A percentile compares a stretch with the other conserved stretches of the same genome.
Conservation (phyloP, 2,113 vertebrate species). For the Calidris pugnax region DNA sequence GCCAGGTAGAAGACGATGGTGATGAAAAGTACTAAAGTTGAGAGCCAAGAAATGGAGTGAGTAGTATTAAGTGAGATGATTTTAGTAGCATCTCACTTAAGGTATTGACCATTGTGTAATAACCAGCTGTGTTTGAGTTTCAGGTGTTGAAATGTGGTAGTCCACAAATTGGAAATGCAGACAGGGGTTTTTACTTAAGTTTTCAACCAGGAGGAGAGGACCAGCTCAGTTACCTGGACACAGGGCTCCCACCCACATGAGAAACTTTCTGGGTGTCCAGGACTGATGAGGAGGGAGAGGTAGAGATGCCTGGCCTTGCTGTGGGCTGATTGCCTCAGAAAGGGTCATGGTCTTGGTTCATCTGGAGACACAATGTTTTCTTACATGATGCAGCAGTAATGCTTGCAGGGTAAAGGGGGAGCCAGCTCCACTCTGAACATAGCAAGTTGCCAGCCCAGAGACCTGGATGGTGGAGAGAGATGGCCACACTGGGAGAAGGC, state of each 20-base stretch:
- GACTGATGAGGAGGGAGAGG: not conserved
- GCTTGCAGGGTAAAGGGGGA: not conserved
- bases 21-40: not conserved
- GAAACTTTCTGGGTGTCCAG: not conserved
- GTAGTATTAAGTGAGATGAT: not conserved
- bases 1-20: not conserved
- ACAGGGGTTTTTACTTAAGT: not conserved
- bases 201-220: not conserved
- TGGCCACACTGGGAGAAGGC: not conserved
- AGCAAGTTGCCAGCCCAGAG: not conserved
- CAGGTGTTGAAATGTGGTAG: not conserved
- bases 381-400: not conserved
- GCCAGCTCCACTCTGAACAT: not conserved
- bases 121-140: not conserved
- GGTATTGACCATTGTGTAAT: not conserved
- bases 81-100: not conserved
- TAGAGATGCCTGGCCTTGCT: not conserved
- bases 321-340: not conserved
- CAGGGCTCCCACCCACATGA: fast-evolving
- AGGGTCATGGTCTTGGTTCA: not conserved
- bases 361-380: fast-evolving
- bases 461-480: fast-evolving
- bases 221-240: not conserved
- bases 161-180: not conserved
- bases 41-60: not conserved